Evolutionary conservation across 2,888 invertebrate species (phyloP), one percentile per base, ranked within the genome.

Genomic region (Copidosoma aretas): DNA sequence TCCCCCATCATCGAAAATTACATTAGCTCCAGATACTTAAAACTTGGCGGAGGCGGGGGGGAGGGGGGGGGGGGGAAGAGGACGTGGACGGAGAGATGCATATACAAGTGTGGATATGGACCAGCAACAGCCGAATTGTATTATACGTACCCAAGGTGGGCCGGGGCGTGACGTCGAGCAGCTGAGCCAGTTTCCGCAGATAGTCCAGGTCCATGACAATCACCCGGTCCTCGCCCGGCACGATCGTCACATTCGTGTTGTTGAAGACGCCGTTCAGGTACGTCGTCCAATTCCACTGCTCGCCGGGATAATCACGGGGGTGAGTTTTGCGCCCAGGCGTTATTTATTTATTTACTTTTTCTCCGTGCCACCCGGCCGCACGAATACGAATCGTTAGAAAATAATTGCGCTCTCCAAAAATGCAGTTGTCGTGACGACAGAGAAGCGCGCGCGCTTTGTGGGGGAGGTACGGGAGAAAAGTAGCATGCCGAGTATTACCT

Each of bases 131-230:
- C n/a, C n/a, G 25, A 19, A 15, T 15, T 39, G 22, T 39, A 5
- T 59, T 25, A n/a, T 17, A 63, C 78, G 77, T 80, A 90, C 91
- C 89, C 73, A 91, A 78, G 12, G 87, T 84, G 17, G 86, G 79
- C 0, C 86, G 85, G 15, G 87, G 84, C 3, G 89, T 89, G 12
- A 83, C 84, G 0, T 85, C 81, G 39, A 91, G 79, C 57, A 91
- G 78, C 1, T 84, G 77, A 0, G 89, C 83, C 54, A 91, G 82
- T 77, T 88, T 88, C 79, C 89, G 88, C 72, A 91, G 83, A 79
- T 90, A 91, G 0, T 88, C 87, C 75, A 90, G 82, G 83, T 91
- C 91, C 85, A 89, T 87, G 19, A 91, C 87, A 68, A 91, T 89
- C 67, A 89, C 86, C 22, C 87, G 85, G 79, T 91, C 90, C 0